A percentile compares a stretch with the other conserved stretches of the same genome.
Evolutionary conservation across 2,113 vertebrate species (phyloP).

Genomic region (Pleuronectes platessa): DNA sequence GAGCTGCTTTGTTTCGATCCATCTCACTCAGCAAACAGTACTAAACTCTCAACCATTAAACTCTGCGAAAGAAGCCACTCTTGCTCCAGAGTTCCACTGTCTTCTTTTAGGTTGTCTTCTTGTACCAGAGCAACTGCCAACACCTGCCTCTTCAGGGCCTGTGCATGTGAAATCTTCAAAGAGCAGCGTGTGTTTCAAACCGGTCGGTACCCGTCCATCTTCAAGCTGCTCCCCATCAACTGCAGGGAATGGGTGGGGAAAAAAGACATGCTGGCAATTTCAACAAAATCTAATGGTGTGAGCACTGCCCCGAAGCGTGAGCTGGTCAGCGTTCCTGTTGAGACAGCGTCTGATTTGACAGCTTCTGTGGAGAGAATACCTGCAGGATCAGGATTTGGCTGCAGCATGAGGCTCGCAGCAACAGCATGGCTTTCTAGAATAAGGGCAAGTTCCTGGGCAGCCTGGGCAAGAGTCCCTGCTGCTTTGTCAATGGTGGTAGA

Average conservation of each 20-base stretch:
- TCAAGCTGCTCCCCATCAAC: constrained; percentile 2
- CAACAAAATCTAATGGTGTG: constrained; percentile 16
- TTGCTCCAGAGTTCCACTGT: background rate
- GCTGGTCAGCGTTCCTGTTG: constrained; percentile 8
- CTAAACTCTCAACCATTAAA: background rate
- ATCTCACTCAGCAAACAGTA: constrained; percentile 49
- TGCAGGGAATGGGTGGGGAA: background rate
- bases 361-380: constrained; percentile 23
- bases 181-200: constrained; percentile 9
- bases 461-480: constrained; percentile 11
- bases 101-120: background rate
- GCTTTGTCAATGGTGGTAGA: constrained; percentile 35
- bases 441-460: constrained; percentile 30
- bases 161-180: background rate
- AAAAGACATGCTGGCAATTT: constrained; percentile 8
- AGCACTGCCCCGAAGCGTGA: constrained; percentile 1
- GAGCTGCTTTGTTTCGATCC: constrained; percentile 37
- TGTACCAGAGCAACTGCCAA: background rate
- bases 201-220: constrained; percentile 28
- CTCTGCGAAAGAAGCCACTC: background rate
- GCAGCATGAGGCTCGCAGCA: constrained; percentile 18
- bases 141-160: background rate
- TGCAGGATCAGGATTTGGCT: constrained; percentile 36
- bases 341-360: constrained; percentile 35
- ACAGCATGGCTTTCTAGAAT: constrained; percentile 40